Percentiles rank a stretch among this genome's conserved stretches.
These are phyloP conservation scores for Paracanthobrama guichenoti DNA, from an alignment of 2,113 vertebrate species.

Conservation along the genomic window DNA sequence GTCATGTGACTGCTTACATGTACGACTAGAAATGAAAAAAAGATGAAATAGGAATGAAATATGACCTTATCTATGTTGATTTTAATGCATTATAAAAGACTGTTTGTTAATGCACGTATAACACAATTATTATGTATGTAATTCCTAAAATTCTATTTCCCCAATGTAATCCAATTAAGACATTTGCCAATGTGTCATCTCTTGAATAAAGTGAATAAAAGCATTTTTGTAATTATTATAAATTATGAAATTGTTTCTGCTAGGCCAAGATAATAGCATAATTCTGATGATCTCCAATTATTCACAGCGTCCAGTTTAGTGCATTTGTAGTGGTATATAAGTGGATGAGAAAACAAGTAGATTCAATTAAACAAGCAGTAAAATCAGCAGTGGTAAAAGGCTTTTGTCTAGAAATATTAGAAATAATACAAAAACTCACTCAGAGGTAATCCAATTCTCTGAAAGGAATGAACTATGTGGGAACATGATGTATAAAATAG, in stretches of 20 bases:
- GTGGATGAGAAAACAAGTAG: background rate
- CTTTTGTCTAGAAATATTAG: background rate
- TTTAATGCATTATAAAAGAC: background rate
- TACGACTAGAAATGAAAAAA: background rate
- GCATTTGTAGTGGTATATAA: background rate
- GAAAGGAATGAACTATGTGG: background rate
- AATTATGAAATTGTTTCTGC: background rate
- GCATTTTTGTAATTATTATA: constrained; percentile 1
- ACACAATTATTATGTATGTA: no score
- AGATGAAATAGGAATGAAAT: background rate
- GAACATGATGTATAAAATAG: background rate
- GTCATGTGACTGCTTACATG: background rate
- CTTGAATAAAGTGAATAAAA: background rate
- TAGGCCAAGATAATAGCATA: background rate
- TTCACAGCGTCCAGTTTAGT: background rate
- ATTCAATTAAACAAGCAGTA: background rate
- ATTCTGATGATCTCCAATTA: background rate
- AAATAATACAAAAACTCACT: background rate
- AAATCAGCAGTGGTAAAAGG: background rate
- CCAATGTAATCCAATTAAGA: background rate
- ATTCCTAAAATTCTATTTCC: background rate
- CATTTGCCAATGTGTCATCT: background rate
- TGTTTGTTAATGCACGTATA: background rate
- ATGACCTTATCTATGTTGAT: background rate
- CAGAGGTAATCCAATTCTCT: background rate